These are phyloP conservation scores for Leptinotarsa peninsularis DNA, from an alignment of 2,888 invertebrate species.

Conservation along the genomic window DNA sequence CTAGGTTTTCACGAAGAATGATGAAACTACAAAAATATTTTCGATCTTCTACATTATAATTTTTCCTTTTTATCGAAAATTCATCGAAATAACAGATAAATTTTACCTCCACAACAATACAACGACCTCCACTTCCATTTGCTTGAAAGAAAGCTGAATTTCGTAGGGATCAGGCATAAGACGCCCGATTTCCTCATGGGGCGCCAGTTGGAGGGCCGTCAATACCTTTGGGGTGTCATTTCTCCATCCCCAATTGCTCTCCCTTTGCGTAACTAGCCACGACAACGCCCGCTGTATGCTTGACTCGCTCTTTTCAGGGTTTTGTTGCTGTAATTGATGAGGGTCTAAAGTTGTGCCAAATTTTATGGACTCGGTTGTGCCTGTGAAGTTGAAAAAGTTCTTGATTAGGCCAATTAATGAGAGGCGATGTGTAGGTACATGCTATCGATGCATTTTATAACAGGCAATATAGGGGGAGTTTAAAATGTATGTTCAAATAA, in stretches of 20 bases:
- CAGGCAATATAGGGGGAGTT: too few species aligned
- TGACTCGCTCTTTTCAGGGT: slow-evolving; percentile 60
- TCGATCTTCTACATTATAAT: too few species aligned
- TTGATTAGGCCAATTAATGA: background rate
- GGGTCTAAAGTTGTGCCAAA: slow-evolving; percentile 38
- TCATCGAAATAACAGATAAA: too few species aligned
- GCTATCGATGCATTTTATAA: too few species aligned
- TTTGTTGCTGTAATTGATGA: slow-evolving; percentile 28
- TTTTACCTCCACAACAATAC: slow-evolving; percentile 82
- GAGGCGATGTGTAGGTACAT: background rate
- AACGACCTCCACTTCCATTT: slow-evolving; percentile 88
- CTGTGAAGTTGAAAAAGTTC: background rate
- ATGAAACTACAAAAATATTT: too few species aligned
- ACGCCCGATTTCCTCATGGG: slow-evolving; percentile 57
- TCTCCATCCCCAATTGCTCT: slow-evolving; percentile 84
- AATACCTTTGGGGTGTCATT: slow-evolving; percentile 87
- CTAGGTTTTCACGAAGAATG: too few species aligned
- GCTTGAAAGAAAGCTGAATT: slow-evolving; percentile 84
- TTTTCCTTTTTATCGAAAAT: too few species aligned
- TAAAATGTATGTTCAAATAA: too few species aligned
- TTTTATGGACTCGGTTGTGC: slow-evolving; percentile 47
- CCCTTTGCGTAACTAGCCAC: slow-evolving; percentile 63
- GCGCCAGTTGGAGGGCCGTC: slow-evolving; percentile 78
- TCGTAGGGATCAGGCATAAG: slow-evolving; percentile 73
- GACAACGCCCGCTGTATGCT: slow-evolving; percentile 77